Base-by-base conservation (phyloP, 1,140 invertebrate genomes). In the Lutraria rhynchaena region DNA sequence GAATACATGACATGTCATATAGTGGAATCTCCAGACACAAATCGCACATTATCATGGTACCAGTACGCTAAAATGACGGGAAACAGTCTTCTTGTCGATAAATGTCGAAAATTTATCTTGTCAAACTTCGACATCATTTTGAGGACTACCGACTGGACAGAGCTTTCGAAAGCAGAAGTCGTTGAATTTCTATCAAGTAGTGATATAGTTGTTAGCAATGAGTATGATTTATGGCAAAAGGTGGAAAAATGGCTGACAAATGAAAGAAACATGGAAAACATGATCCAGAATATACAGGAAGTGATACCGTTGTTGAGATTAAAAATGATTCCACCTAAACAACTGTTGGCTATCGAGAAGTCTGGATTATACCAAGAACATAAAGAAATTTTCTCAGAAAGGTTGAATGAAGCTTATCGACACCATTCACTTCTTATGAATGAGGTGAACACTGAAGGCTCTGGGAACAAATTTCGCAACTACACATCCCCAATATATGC, bases 41-140 rank as follows among this genome's bases (percentile, higher is more conserved):
- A 90, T 58, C 82, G 88, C n/a, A 88, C 90, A 27, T 61, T 92
- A 1, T 89, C 88, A 0, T 92, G 90, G 90, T 91, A 90, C 74
- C 89, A 90, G 70, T 91, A 91, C 82, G 84, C 90, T 13, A 89
- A 89, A 44, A 84, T 89, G 77, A 90, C 89, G 0, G 84, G 83
- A 33, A 87, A 87, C 51, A 70, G 75, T 31, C 57, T 87, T 11
- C 81, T 92, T n/a, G 77, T 87, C 27, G 85, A 90, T 33, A 84
- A 85, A 29, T 90, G 89, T 67, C 75, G 86, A n/a, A 85, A 85
- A 17, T 91, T 90, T 71, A 90, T 91, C 27, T 63, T 90, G 35
- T 90, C 90, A 33, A 91, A 92, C 77, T 90, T 92, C 80, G 87
- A 87, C 53, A 88, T 88, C 15, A 85, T 92, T 27, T 82, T 90